Percentiles rank a stretch among this genome's conserved stretches.
Evolutionary conservation across 2,888 invertebrate genomes (phyloP).

Genomic region (Gymnoscelis rufifasciata): DNA sequence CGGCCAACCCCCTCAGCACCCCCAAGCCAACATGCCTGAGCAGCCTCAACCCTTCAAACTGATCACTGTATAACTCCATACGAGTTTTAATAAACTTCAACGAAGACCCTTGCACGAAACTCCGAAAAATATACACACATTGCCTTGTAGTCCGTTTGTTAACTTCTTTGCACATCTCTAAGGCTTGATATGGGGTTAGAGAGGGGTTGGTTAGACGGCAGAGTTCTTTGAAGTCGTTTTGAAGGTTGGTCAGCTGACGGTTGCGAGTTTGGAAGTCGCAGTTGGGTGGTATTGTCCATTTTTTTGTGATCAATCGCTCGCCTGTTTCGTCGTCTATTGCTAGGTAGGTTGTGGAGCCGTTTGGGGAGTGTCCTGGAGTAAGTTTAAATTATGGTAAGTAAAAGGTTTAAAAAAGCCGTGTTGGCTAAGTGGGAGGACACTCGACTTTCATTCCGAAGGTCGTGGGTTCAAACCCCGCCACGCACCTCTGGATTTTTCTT

Average conservation of each 20-base stretch:
- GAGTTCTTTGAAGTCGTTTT: conserved; percentile 87
- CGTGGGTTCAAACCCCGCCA: too few relatives aligned
- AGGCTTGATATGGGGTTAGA: conserved; percentile 86
- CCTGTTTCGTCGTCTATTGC: conserved; percentile 88
- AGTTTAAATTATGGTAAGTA: too few relatives aligned
- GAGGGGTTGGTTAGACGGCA: conserved; percentile 84
- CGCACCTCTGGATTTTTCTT: too few relatives aligned
- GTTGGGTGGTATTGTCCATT: conserved; percentile 82
- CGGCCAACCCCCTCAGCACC: conserved; percentile 86
- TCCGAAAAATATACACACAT: conserved; percentile 84
- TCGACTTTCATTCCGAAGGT: too few relatives aligned
- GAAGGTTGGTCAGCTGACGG: conserved; percentile 82
- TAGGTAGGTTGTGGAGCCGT: conserved; percentile 85
- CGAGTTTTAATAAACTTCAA: conserved; percentile 50
- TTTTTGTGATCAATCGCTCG: conserved; percentile 84
- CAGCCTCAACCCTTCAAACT: conserved; percentile 54
- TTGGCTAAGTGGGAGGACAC: too few relatives aligned
- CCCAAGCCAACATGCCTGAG: conserved; percentile 84
- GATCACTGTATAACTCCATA: conserved; percentile 45
- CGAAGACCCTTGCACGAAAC: conserved; percentile 79
- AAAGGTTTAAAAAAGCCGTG: too few relatives aligned
- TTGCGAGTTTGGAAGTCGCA: conserved; percentile 64
- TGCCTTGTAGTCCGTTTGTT: conserved; percentile 46
- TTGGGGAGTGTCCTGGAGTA: conserved; percentile 83
- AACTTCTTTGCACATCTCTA: conserved; percentile 82